Conservation (phyloP, 2,797 vertebrate species). For the Rhinatrema bivittatum region DNA sequence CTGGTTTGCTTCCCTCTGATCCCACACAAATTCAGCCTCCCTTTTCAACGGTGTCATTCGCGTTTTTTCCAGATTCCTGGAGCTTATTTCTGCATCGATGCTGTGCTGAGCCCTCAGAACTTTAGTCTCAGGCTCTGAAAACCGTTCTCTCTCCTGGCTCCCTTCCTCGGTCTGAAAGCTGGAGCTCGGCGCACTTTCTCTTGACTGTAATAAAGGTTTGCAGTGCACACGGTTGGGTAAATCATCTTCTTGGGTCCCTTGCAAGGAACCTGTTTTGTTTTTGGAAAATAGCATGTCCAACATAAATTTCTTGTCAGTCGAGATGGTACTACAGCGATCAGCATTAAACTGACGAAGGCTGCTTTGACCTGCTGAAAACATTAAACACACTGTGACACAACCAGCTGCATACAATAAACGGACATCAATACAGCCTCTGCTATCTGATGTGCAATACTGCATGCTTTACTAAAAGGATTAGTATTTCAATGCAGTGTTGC, state of each 20-base stretch:
- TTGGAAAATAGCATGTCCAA: constrained; percentile 70
- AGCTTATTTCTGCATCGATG: constrained; percentile 61
- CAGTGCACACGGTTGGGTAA: constrained; percentile 10
- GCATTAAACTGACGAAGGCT: constrained; percentile 24
- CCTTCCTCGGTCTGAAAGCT: constrained; percentile 17
- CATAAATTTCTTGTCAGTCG: constrained; percentile 58
- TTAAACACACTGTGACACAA: too few species aligned
- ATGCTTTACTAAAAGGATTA: too few species aligned
- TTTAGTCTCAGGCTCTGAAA: constrained; percentile 42
- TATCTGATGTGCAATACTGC: too few species aligned
- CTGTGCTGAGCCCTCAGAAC: constrained; percentile 57
- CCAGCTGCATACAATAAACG: too few species aligned
- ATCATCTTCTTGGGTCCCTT: constrained; percentile 14
- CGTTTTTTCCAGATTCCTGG: constrained; percentile 57
- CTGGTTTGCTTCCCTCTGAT: constrained; percentile 50
- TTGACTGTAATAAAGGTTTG: constrained; percentile 7
- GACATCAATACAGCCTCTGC: too few species aligned
- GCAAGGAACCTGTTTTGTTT: neutral
- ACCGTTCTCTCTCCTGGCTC: constrained; percentile 40
- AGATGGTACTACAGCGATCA: constrained; percentile 52
- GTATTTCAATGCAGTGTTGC: too few species aligned
- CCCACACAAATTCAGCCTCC: constrained; percentile 47
- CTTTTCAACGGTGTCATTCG: constrained; percentile 57
- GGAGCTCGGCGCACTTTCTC: constrained; percentile 10
- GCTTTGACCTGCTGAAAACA: constrained; percentile 13